phyloP scores from a whole-genome alignment of 2,113 vertebrate species.

The Mus spicilegus region DNA sequence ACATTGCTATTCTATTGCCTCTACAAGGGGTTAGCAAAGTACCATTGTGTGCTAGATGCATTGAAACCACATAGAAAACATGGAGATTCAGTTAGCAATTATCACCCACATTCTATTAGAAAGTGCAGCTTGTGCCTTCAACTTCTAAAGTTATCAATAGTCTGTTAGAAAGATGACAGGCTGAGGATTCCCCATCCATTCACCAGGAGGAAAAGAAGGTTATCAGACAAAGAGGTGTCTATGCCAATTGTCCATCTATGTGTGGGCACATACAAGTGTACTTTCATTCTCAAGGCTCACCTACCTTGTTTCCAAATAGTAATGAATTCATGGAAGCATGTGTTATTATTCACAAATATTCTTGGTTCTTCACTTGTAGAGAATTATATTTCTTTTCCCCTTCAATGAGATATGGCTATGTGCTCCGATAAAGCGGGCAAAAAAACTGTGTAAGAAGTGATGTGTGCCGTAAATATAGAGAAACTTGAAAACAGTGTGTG shows the following conservation, averaged over 20 bases:
- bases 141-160: conserved; percentile 76
- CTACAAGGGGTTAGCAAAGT: conserved; percentile 83
- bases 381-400: not conserved
- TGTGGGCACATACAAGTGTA: not conserved
- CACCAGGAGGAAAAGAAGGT: conserved; percentile 28
- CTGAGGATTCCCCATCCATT: not conserved
- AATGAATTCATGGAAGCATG: not conserved
- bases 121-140: conserved; percentile 72
- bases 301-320: not conserved
- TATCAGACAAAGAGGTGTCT: not conserved
- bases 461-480: not conserved
- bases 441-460: not conserved
- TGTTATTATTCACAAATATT: conserved; percentile 19
- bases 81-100: conserved; percentile 77
- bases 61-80: conserved; percentile 79
- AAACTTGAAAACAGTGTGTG: not conserved
- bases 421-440: not conserved
- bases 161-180: conserved; percentile 54
- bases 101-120: conserved; percentile 76
- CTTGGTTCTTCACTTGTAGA: not conserved
- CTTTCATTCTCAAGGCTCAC: conserved; percentile 53
- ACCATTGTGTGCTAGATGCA: conserved; percentile 55
- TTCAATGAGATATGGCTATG: not conserved
- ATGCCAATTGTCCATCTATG: conserved; percentile 24
- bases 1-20: conserved; percentile 83